These are phyloP conservation scores for Sardinella longiceps DNA, from an alignment of 2,797 vertebrate genomes.

Conservation along the genomic window DNA sequence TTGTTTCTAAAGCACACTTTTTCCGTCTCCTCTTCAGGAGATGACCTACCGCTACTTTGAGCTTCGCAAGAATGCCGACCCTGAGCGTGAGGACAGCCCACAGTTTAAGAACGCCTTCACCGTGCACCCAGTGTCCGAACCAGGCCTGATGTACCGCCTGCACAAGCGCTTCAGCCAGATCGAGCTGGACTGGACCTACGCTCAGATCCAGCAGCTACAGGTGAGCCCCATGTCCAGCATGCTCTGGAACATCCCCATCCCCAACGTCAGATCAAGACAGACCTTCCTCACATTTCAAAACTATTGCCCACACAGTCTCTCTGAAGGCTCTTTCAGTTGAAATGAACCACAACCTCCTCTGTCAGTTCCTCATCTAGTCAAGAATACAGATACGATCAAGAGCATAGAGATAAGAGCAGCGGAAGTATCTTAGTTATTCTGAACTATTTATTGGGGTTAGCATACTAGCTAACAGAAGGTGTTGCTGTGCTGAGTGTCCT, in stretches of 20 bases:
- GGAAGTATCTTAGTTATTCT: neutral
- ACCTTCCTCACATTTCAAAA: neutral
- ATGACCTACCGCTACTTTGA: conserved; percentile 90
- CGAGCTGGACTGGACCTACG: conserved; percentile 87
- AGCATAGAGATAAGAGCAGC: neutral
- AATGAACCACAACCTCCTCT: neutral
- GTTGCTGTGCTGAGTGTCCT: no score
- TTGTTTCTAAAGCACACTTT: neutral
- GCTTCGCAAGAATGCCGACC: conserved; percentile 90
- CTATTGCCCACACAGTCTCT: neutral
- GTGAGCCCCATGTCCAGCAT: conserved; percentile 68
- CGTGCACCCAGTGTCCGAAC: conserved; percentile 88
- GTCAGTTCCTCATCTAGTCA: neutral
- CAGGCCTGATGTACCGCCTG: conserved; percentile 90
- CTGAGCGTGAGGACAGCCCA: conserved; percentile 84
- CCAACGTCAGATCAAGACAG: neutral
- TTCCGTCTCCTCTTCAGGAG: conserved; percentile 72
- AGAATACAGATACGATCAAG: neutral
- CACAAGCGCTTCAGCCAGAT: conserved; percentile 93
- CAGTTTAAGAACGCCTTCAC: conserved; percentile 86
- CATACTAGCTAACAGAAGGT: neutral
- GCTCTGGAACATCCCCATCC: conserved; percentile 1
- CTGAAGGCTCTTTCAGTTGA: neutral
- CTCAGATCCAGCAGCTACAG: conserved; percentile 91
- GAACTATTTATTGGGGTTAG: neutral